Conservation (phyloP, 2,113 vertebrate species). For the Ptychochromis oligacanthus region DNA sequence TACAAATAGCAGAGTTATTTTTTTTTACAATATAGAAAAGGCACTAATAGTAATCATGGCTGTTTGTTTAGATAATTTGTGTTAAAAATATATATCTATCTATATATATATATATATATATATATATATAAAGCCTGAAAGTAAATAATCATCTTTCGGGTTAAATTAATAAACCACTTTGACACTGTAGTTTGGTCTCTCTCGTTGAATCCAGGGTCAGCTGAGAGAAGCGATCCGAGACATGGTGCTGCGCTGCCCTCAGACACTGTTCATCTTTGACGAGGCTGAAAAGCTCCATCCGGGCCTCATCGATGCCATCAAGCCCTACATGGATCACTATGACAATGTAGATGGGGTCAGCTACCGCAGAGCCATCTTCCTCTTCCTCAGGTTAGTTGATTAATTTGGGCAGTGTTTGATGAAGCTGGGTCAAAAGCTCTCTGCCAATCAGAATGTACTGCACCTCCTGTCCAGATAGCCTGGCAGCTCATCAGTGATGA, state of each 20-base stretch:
- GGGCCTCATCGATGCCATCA: conserved; percentile 87
- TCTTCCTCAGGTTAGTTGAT: conserved; percentile 91
- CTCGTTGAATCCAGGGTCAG: conserved; percentile 79
- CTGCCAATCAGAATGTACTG: neutral
- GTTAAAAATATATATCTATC: neutral
- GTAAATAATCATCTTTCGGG: neutral
- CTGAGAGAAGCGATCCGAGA: conserved; percentile 83
- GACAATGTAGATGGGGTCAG: conserved; percentile 67
- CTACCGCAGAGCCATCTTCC: conserved; percentile 84
- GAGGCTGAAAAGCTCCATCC: conserved; percentile 94
- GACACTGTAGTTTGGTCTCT: neutral
- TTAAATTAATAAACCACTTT: neutral
- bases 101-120: neutral
- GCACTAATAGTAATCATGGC: neutral
- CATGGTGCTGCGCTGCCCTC: conserved; percentile 83
- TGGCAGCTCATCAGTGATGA: conserved; percentile 3
- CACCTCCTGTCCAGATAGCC: neutral
- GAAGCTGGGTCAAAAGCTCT: neutral
- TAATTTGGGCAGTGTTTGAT: neutral
- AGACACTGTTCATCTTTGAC: conserved; percentile 92
- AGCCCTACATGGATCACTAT: conserved; percentile 82
- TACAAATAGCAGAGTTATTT: neutral
- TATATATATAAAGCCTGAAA: neutral
- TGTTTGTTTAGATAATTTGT: neutral
- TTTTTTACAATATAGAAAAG: neutral